Base-by-base conservation (phyloP, 2,113 vertebrate genomes). In the Ptyas mucosa region DNA sequence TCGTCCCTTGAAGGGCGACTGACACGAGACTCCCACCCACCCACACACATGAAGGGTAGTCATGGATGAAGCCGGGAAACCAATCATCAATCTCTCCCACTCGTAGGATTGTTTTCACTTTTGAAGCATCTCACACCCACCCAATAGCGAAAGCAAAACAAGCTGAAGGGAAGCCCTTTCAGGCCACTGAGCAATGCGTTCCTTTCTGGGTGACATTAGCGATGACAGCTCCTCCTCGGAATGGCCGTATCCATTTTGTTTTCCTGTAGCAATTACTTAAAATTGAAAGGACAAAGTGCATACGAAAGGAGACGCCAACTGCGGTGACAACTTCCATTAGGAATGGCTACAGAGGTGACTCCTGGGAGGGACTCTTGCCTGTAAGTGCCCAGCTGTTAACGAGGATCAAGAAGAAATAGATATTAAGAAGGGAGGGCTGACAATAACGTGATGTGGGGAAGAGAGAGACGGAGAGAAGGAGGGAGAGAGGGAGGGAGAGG, bases 31-130 rank as follows among this genome's bases (percentile, higher is more conserved):
- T 26, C 5, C 39, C 43, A 4, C 43, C 43, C 43, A 3, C 3
- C 43, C 43, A 0, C 55, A 14, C 49, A 34, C 5, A 1, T 34
- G 75, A 34, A 52, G 34, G 39, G 43, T n/a, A 61, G 55, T 26
- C 54, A 29, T 12, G n/a, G 88, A 61, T 43, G 88, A 52, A 86
- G 58, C 75, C 7, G 51, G 88, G 53, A 86, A 57, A 90, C n/a
- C 29, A 93, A 51, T 69, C 91, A 91, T 85, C 91, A 93, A 93
- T 96, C 93, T 51, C 75, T 92, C 90, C 93, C 93, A 69, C 69
- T 95, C 95, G 4, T 34, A 87, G 86, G 92, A 95, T 95, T 90
- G 94, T 94, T 95, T 94, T 96, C 95, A 95, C 94, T 95, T 95
- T 92, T 89, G 92, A 93, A 95, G 94, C 89, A 58, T 43, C 93